A percentile compares a stretch with the other conserved stretches of the same genome.
Evolutionary conservation across 1,140 invertebrate species (phyloP).

Genomic region (Anoplolepis gracilipes): DNA sequence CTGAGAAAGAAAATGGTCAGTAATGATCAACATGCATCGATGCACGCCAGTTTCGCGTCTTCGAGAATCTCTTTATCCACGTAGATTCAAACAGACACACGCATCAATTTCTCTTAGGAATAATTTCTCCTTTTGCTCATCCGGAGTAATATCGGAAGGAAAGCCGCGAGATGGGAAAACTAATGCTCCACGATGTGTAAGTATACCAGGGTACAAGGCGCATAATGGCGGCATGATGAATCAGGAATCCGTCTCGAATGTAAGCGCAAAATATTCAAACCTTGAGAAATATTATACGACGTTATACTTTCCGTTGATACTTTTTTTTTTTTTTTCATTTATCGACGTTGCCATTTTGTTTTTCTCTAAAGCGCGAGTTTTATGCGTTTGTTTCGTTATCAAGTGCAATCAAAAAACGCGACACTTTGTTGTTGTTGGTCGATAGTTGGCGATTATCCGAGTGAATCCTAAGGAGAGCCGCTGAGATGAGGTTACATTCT

Average conservation of each 20-base stretch:
- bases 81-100: neutral
- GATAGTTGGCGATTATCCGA: neutral
- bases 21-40: neutral
- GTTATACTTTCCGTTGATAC: neutral
- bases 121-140: conserved; percentile 30
- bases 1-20: neutral
- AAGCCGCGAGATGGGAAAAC: neutral
- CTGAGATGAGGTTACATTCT: conserved; percentile 10
- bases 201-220: conserved; percentile 12
- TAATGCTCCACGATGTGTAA: conserved; percentile 10
- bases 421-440: neutral
- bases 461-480: neutral
- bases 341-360: neutral
- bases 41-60: neutral
- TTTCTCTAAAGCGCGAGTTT: too few relatives aligned
- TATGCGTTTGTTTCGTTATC: too few relatives aligned
- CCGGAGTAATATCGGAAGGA: conserved; percentile 34
- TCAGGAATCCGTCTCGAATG: neutral
- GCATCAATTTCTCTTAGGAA: conserved; percentile 11
- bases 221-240: conserved; percentile 47
- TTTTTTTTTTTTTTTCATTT: too few relatives aligned
- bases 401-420: neutral
- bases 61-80: neutral
- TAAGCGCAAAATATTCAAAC: conserved; percentile 34
- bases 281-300: neutral